A percentile compares a stretch with the other conserved stretches of the same genome.
Conservation (phyloP, 2,113 vertebrate species). For the Oncorhynchus mykiss region DNA sequence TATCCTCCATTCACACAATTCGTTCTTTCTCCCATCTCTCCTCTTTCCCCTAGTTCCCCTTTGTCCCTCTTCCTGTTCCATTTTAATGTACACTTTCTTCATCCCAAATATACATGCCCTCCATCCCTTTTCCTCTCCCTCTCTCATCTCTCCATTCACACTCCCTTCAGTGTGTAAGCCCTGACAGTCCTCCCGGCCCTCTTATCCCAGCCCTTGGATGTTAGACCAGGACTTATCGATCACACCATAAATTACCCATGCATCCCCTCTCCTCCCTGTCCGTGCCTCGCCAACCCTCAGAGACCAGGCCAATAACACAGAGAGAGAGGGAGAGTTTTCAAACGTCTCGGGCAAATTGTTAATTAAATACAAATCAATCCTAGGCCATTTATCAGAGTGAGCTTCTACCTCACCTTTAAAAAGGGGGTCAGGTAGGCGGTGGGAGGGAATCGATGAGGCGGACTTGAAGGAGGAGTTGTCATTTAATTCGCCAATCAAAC, state of each 20-base stretch:
- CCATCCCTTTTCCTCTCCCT: slow-evolving; percentile 5
- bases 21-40: not conserved
- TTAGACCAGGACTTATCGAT: slow-evolving; percentile 78
- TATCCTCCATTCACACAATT: not conserved
- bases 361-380: slow-evolving; percentile 99
- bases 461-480: slow-evolving; percentile 67
- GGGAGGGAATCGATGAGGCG: slow-evolving; percentile 65
- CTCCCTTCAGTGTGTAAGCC: slow-evolving; percentile 46
- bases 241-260: slow-evolving; percentile 73
- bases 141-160: slow-evolving; percentile 22
- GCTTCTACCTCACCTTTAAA: slow-evolving; percentile 69
- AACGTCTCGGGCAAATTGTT: slow-evolving; percentile 91
- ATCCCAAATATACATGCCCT: too few relatives aligned
- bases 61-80: not conserved
- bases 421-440: slow-evolving; percentile 22
- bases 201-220: slow-evolving; percentile 69
- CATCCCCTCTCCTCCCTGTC: slow-evolving; percentile 43
- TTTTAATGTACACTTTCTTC: too few relatives aligned
- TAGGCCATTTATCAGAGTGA: slow-evolving; percentile 84
- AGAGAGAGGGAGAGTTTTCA: slow-evolving; percentile 66
- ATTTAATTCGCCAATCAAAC: slow-evolving; percentile 75
- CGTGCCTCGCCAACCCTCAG: slow-evolving; percentile 54
- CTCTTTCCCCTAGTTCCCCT: not conserved
- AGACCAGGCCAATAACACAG: slow-evolving; percentile 21
- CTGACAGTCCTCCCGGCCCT: slow-evolving; percentile 66